Evolutionary conservation across 2,888 invertebrate genomes (phyloP).

Genomic region (Thumatha senex): DNA sequence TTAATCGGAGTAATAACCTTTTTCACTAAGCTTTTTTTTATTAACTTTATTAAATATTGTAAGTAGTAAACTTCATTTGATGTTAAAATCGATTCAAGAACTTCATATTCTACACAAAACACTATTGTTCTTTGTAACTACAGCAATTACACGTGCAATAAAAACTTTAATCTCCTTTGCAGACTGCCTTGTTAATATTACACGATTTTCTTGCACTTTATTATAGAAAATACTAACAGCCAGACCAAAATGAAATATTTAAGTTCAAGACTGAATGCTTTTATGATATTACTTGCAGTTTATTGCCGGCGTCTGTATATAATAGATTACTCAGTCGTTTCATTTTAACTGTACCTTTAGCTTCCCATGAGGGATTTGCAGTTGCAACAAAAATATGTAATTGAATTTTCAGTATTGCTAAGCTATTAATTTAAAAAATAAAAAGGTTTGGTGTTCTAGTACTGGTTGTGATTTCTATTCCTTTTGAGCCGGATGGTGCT

Average conservation of each 20-base stretch:
- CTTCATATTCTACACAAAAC: no score
- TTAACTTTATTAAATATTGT: no score
- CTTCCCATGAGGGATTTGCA: conserved; percentile 12
- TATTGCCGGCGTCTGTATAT: conserved; percentile 18
- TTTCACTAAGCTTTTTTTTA: no score
- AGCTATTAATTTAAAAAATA: no score
- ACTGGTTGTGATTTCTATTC: no score
- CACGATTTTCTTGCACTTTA: conserved; percentile 33
- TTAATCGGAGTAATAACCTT: no score
- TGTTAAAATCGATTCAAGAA: no score
- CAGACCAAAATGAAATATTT: conserved; percentile 29
- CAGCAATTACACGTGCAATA: conserved; percentile 5
- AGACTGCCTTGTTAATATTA: conserved; percentile 37
- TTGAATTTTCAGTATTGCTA: no score
- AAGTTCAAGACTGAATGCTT: conserved; percentile 21
- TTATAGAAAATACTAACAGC: conserved; percentile 26
- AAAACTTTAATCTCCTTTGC: conserved; percentile 23
- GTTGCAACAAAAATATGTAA: conserved; percentile 1
- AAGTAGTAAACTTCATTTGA: no score
- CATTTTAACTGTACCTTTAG: conserved; percentile 11
- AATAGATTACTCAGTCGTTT: conserved; percentile 6
- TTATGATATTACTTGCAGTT: conserved; percentile 34
- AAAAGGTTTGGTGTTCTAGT: no score
- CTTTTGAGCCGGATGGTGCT: no score
- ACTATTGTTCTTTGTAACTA: not conserved